phyloP scores from a whole-genome alignment of 2,797 vertebrate species.

The Echeneis naucrates region DNA sequence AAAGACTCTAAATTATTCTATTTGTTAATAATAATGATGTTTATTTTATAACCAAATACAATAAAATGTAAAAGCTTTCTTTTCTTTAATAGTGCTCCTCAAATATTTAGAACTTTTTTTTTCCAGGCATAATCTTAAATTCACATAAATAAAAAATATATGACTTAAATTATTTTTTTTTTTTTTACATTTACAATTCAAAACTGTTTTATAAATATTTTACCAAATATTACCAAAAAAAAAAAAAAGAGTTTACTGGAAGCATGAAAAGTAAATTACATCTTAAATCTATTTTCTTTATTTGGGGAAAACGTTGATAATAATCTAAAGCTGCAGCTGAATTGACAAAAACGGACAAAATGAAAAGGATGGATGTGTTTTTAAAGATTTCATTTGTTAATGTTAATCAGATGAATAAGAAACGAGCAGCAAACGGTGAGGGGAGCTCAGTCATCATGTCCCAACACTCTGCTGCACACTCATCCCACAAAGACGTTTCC shows the following conservation, averaged over 20 bases:
- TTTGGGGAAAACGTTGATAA: background rate
- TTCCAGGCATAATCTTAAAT: no score
- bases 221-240: background rate
- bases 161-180: no score
- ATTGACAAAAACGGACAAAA: background rate
- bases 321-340: background rate
- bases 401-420: no score
- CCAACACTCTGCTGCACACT: constrained; percentile 16
- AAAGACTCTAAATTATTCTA: background rate
- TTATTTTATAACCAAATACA: no score
- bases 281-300: no score
- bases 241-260: background rate
- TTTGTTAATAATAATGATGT: background rate
- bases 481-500: constrained; percentile 67
- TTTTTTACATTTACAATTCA: no score
- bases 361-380: background rate
- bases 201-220: background rate
- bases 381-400: no score
- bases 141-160: no score
- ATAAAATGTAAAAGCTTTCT: background rate
- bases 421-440: background rate
- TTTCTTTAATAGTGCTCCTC: background rate
- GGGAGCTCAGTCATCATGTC: constrained; percentile 19
- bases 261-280: background rate
- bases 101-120: background rate